Evolutionary conservation across 1,140 invertebrate species (phyloP).

Genomic region (Teleopsis dalmanni): DNA sequence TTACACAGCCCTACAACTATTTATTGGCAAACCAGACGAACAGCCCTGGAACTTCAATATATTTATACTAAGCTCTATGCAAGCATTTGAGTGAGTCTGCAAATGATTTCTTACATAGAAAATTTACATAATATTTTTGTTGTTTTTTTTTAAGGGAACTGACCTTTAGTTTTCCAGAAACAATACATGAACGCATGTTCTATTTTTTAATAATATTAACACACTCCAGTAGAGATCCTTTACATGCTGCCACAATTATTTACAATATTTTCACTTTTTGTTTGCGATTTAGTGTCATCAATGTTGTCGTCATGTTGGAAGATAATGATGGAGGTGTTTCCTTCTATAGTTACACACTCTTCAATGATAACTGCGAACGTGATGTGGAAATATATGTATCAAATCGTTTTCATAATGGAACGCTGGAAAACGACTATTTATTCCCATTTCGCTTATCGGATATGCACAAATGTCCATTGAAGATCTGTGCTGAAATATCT

Average conservation of each 20-base stretch:
- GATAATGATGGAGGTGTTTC: background rate
- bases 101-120: background rate
- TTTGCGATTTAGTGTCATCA: background rate
- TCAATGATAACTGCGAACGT: background rate
- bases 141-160: slow-evolving; percentile 2
- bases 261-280: background rate
- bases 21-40: slow-evolving; percentile 3
- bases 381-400: background rate
- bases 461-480: slow-evolving; percentile 4
- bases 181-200: slow-evolving; percentile 5
- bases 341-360: slow-evolving; percentile 8
- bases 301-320: slow-evolving; percentile 11
- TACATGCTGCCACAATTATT: no score
- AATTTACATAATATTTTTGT: background rate
- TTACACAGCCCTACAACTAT: slow-evolving; percentile 5
- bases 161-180: background rate
- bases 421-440: background rate
- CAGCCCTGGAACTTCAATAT: slow-evolving; percentile 11
- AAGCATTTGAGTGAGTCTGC: slow-evolving; percentile 2
- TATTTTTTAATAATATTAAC: slow-evolving; percentile 14
- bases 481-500: background rate
- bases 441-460: slow-evolving; percentile 2
- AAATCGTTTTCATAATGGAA: slow-evolving; percentile 6
- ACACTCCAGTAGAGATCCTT: no score
- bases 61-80: slow-evolving; percentile 4